These are phyloP conservation scores for Conopomorpha cramerella DNA, from an alignment of 1,140 invertebrate species.

Conservation along the genomic window DNA sequence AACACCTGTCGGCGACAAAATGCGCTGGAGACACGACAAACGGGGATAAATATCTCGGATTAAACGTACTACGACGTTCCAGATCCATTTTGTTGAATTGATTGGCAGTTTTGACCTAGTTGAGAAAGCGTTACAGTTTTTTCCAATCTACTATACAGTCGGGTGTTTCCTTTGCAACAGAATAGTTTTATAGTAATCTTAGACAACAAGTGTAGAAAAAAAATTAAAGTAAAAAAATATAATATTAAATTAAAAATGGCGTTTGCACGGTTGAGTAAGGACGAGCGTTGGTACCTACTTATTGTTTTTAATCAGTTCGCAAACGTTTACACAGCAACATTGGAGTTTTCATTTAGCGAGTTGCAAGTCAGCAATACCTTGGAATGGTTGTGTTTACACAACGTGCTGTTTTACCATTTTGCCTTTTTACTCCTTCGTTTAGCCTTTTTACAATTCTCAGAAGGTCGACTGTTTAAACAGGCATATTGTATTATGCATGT, in stretches of 20 bases:
- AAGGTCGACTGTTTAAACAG: neutral
- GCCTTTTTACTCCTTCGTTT: neutral
- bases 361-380: neutral
- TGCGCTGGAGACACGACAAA: neutral
- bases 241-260: neutral
- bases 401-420: neutral
- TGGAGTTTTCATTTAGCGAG: neutral
- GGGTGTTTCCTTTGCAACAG: no score
- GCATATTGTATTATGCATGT: neutral
- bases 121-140: no score
- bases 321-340: no score
- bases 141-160: no score
- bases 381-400: no score
- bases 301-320: no score
- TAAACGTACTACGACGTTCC: neutral
- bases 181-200: no score
- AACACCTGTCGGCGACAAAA: slow-evolving; percentile 16
- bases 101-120: neutral
- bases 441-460: neutral
- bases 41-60: neutral
- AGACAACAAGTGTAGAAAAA: no score
- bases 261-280: neutral
- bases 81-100: neutral
- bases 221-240: neutral
- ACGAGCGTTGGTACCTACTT: no score